Evolutionary conservation across 2,797 vertebrate genomes (phyloP), one percentile per base, ranked within the genome.

Genomic region (Anguilla marmorata): DNA sequence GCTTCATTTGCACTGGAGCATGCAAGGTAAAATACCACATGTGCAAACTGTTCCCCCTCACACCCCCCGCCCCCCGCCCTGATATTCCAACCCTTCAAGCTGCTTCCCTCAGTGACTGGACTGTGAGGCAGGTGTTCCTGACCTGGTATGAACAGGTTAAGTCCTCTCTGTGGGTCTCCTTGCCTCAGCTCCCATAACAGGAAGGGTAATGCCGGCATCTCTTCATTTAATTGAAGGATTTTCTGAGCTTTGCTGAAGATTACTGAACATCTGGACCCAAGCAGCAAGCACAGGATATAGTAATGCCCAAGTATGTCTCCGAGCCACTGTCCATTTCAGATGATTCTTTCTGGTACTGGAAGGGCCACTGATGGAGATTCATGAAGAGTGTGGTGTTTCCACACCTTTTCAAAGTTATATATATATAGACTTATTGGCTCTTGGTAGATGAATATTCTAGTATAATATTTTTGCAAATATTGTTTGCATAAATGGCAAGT

Each of bases 211-310:
- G 3, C 74, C 5, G 14, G 21, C 27, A 30, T 33, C 9, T 72
- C 27, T 12, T 72, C n/a, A 30, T 27, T 72, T 3, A 33, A 72
- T 33, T 12, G 30, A 33, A 72, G 9, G 69, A 33, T 72, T 33
- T 72, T 11, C 69, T 9, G 69, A 33, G 69, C 69, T 72, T 72
- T 72, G 27, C 69, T 30, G 69, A 72, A 72, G 69, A 72, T 72
- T 72, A 72, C 69, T 72, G 69, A 72, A 72, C 69, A 72, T 72
- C 69, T 72, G 69, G 69, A 30, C 69, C 69, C n/a, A 72, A 72
- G 11, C 27, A 33, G 27, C 2, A 14, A 72, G 30, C 8, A 72
- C n/a, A 30, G 27, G 69, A 0, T 14, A 72, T 33, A 69, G n/a
- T 9, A 56, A n/a, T 9, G 24, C 69, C 27, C 8, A 2, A 72